These are phyloP conservation scores for Manduca sexta DNA, from an alignment of 1,140 invertebrate genomes.

Conservation along the genomic window DNA sequence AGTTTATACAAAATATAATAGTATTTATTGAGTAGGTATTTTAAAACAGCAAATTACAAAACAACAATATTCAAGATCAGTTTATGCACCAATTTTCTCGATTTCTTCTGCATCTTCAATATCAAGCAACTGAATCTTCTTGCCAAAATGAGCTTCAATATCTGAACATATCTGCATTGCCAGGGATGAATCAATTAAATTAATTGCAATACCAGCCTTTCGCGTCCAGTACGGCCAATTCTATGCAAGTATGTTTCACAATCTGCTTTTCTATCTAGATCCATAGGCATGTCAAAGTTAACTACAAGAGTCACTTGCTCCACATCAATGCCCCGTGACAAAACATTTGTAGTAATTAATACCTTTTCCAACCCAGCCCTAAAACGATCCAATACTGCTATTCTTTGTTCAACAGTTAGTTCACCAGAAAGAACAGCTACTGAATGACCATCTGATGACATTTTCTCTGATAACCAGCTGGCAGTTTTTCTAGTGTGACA, in stretches of 20 bases:
- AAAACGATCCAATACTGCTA: conserved; percentile 94
- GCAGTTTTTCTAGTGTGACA: conserved; percentile 95
- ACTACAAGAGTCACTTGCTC: conserved; percentile 98
- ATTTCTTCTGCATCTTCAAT: conserved; percentile 94
- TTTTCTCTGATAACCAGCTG: conserved; percentile 89
- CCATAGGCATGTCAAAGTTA: conserved; percentile 97
- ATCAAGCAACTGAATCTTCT: conserved; percentile 87
- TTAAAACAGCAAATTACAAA: too few species aligned
- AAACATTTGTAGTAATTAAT: conserved; percentile 98
- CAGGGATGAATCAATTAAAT: conserved; percentile 87
- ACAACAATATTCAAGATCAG: conserved; percentile 1
- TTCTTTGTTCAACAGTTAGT: conserved; percentile 92
- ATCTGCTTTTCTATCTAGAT: conserved; percentile 85
- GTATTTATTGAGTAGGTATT: too few species aligned
- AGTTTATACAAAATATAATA: too few species aligned
- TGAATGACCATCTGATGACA: conserved; percentile 93
- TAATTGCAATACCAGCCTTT: conserved; percentile 96
- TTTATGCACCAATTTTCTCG: conserved; percentile 88
- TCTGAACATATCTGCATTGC: conserved; percentile 82
- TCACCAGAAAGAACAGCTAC: conserved; percentile 95
- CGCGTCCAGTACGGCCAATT: conserved; percentile 97
- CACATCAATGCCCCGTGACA: conserved; percentile 97
- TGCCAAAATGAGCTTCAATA: conserved; percentile 94
- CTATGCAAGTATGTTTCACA: conserved; percentile 98
- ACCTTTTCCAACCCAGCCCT: conserved; percentile 94